Base-by-base conservation (phyloP, 2,888 invertebrate genomes). In the Noctua janthina region DNA sequence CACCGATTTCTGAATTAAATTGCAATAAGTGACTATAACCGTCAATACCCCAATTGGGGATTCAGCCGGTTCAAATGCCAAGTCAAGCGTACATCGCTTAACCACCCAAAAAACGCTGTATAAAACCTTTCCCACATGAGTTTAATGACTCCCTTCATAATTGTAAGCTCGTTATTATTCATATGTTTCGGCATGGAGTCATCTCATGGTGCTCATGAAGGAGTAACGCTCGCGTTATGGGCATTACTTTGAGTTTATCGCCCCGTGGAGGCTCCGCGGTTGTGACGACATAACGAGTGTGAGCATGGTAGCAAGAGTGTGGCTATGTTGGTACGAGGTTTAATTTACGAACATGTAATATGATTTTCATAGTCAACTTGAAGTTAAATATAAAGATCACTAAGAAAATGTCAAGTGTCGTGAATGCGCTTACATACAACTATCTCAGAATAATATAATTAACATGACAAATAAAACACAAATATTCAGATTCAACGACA, bases 91-190 rank as follows among this genome's bases (percentile, higher is more conserved):
- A 15, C 51, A 46, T 35, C 51, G 56, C 20, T 69, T 39, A 73
- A 59, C 20, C 35, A 70, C n/a, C 56, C 62, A n/a, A 68, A 85
- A 56, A 74, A 20, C 23, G 29, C 7, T 15, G 29, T 51, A 67
- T 68, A 74, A 83, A 84, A 2, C 72, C 77, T 67, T 23, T 68
- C 17, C 13, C 20, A 62, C 29, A 20, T 54, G 23, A 84, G 62
- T 69, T 69, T 64, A 79, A 69, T 62, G 68, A 68, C 17, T 35
- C 43, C 68, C 51, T 10, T 76, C 69, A 62, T 75, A 85, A 84
- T 85, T 89, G 70, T 78, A 79, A 75, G 67, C 72, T 86, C 82
- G 74, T 89, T 85, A 84, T 74, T 84, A 86, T 84, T 83, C 83
- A 85, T 76, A 75, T 73, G 73, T 66, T 62, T 66, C 29, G n/a